Evolutionary conservation across 2,888 invertebrate species (phyloP).

Genomic region (Loripinus fragilis): DNA sequence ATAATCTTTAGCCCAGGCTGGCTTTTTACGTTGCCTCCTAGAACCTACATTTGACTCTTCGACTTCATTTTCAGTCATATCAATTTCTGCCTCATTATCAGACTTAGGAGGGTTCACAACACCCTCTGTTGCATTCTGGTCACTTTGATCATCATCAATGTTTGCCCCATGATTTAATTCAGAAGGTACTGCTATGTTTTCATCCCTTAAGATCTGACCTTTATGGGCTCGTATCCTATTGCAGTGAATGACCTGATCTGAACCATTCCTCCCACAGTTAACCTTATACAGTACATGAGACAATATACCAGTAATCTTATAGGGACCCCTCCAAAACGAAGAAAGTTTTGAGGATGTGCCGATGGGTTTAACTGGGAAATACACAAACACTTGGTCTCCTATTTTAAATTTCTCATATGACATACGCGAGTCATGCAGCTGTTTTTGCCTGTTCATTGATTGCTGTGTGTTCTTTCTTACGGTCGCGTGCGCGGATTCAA

Average conservation of each 20-base stretch:
- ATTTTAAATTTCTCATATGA: conserved; percentile 29
- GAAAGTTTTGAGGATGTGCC: conserved; percentile 41
- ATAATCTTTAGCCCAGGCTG: too few species aligned
- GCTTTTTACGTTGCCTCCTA: too few species aligned
- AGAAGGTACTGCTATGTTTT: too few species aligned
- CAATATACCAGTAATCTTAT: conserved; percentile 22
- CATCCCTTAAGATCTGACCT: background rate
- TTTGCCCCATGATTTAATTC: too few species aligned
- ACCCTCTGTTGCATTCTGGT: too few species aligned
- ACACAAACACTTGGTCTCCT: conserved; percentile 44
- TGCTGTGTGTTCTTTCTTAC: conserved; percentile 24
- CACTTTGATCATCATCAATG: too few species aligned
- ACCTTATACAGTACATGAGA: conserved; percentile 47
- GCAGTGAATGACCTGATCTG: conserved; percentile 7
- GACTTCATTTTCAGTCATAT: too few species aligned
- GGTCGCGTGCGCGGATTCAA: conserved; percentile 37
- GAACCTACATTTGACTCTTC: too few species aligned
- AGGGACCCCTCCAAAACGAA: conserved; percentile 43
- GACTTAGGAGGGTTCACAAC: too few species aligned
- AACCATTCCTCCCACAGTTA: conserved; percentile 34
- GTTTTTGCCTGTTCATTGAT: conserved; percentile 42
- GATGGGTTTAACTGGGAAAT: conserved; percentile 47
- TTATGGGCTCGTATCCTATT: conserved; percentile 12
- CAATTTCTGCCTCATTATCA: too few species aligned
- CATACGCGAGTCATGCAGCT: conserved; percentile 34